Base-by-base conservation (phyloP, 2,113 vertebrate species). In the Henicopernis longicauda region DNA sequence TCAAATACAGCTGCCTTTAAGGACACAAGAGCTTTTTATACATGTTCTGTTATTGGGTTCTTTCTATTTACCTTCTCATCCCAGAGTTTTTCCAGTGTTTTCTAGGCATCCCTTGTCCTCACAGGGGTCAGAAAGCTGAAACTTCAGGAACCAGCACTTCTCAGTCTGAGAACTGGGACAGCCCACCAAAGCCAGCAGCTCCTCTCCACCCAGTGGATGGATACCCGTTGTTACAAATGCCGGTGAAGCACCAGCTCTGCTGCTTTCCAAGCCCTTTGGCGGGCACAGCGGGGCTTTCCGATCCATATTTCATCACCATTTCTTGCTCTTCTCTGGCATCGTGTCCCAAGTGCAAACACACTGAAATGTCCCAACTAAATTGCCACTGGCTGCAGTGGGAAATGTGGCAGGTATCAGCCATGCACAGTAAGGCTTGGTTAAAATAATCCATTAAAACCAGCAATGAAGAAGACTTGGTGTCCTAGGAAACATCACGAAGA, bases 281-380 rank as follows among this genome's bases (percentile, higher is more conserved):
- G 54, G 61, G 27, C 36, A 81, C 27, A 26, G 9, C 0, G 0
- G 23, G 58, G 20, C 32, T 36, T 93, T 40, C 38, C 17, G 61
- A 23, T 21, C 52, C 5, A 0, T 36, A 8, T 82, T 85, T 54
- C 40, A 40, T 29, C 4, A 0, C 11, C 10, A 2, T 27, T 54
- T 29, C n/a, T 89, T 71, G 42, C 66, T 36, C 16, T 54, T 45
- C 10, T 32, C 44, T 38, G 25, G 13, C 44, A 16, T 23, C 1
- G 0, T 18, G 40, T 57, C 72, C 54, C 63, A 55, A 9, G 49
- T 2, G 12, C 52, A 71, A 83, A 62, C 47, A 49, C 34, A 8
- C 16, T 32, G 23, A 70, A 44, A 42, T 25, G 27, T 25, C 62
- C 69, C 31, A 16, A 21, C 10, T 45, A 10, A 19, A 44, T 34